Evolutionary conservation across 2,113 vertebrate species (phyloP).

Genomic region (Oplegnathus fasciatus): DNA sequence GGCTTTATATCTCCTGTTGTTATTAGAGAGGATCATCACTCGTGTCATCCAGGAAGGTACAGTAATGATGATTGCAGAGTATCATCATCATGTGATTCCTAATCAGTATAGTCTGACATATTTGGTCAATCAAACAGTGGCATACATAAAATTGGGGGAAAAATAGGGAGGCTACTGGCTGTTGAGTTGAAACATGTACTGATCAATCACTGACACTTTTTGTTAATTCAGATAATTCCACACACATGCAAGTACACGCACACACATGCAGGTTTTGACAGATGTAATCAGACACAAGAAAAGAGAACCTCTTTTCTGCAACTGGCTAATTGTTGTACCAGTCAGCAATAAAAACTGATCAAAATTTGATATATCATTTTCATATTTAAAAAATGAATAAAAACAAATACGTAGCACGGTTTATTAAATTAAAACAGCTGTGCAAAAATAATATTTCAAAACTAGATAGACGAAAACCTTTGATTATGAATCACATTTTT

Average conservation of each 20-base stretch:
- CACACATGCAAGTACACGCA: neutral
- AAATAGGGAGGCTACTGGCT: neutral
- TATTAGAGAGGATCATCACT: constrained; percentile 73
- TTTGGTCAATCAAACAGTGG: neutral
- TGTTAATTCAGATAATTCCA: neutral
- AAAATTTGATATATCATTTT: too few species aligned
- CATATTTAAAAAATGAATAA: neutral
- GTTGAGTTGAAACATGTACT: neutral
- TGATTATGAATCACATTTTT: constrained; percentile 56
- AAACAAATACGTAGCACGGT: neutral
- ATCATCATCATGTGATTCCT: constrained; percentile 53
- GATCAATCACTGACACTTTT: neutral
- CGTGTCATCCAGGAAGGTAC: constrained; percentile 66
- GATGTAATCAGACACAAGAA: neutral
- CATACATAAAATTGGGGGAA: neutral
- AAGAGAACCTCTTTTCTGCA: neutral
- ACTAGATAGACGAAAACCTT: neutral
- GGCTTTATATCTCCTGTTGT: constrained; percentile 44
- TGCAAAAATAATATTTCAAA: neutral
- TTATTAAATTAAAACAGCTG: neutral
- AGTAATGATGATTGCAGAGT: constrained; percentile 51
- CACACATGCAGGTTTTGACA: neutral
- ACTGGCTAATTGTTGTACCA: neutral
- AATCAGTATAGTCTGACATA: constrained; percentile 6
- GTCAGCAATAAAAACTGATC: neutral